Evolutionary conservation across 2,113 vertebrate species (phyloP).

Genomic region (Sylvilagus bachmani): DNA sequence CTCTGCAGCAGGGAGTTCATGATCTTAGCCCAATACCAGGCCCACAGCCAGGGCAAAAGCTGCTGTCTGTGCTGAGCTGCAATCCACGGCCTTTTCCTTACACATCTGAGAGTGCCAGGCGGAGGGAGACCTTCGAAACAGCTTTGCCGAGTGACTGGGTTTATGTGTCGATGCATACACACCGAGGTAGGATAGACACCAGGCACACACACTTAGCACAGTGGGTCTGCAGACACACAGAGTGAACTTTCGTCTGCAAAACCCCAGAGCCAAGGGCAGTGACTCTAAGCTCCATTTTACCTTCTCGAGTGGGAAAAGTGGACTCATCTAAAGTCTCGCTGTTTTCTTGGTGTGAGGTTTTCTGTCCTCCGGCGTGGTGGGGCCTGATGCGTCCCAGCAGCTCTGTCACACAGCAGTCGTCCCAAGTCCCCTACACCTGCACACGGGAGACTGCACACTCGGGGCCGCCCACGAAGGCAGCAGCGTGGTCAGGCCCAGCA

Average conservation of each 20-base stretch:
- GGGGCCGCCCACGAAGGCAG: background rate
- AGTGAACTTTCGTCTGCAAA: background rate
- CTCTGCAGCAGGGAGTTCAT: background rate
- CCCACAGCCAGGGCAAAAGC: background rate
- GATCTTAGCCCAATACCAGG: background rate
- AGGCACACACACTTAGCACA: background rate
- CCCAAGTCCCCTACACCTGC: rapidly evolving
- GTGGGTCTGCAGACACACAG: background rate
- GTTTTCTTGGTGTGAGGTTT: background rate
- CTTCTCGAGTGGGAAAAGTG: background rate
- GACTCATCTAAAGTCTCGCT: no score
- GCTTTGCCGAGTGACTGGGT: background rate
- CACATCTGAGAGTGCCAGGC: background rate
- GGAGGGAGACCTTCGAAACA: rapidly evolving
- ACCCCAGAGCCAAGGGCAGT: background rate
- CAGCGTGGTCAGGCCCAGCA: background rate
- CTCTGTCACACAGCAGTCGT: background rate
- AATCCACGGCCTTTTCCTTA: background rate
- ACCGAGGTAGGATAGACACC: background rate
- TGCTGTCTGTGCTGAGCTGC: background rate
- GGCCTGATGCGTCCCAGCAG: background rate
- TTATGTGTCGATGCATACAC: background rate
- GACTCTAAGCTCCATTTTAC: background rate
- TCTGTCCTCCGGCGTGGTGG: background rate
- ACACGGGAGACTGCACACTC: background rate